Evolutionary conservation across 2,113 vertebrate genomes (phyloP).

Genomic region (Phalacrocorax brasilianus): DNA sequence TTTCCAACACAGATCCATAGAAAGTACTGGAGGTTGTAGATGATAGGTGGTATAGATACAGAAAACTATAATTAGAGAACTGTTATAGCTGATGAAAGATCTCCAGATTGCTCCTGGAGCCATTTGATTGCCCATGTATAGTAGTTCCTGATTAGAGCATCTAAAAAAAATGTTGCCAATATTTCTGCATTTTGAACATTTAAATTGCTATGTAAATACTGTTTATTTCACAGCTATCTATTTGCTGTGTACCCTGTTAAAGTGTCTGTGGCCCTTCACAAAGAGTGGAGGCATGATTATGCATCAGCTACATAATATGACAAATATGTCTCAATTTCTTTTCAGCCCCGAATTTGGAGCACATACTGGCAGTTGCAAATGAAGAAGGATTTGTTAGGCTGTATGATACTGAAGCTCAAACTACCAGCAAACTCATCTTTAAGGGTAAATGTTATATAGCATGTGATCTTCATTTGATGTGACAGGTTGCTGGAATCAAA

Average conservation of each 20-base stretch:
- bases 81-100: neutral
- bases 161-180: neutral
- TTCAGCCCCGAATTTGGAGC: slow-evolving; percentile 75
- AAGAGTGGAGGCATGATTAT: neutral
- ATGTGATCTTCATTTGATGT: neutral
- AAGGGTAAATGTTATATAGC: slow-evolving; percentile 77
- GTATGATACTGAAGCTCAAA: slow-evolving; percentile 83
- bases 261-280: neutral
- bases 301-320: neutral
- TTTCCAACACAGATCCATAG: neutral
- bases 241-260: neutral
- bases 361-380: slow-evolving; percentile 88
- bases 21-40: neutral
- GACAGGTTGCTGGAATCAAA: neutral
- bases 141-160: neutral
- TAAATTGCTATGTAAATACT: neutral
- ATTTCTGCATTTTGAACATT: neutral
- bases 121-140: neutral
- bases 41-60: neutral
- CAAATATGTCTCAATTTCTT: neutral
- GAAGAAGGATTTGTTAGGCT: slow-evolving; percentile 92
- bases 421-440: slow-evolving; percentile 69
- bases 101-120: neutral
- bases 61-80: neutral
- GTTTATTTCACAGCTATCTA: neutral